Conservation (phyloP, 2,797 vertebrate species). For the Brachyalestes nurse region DNA sequence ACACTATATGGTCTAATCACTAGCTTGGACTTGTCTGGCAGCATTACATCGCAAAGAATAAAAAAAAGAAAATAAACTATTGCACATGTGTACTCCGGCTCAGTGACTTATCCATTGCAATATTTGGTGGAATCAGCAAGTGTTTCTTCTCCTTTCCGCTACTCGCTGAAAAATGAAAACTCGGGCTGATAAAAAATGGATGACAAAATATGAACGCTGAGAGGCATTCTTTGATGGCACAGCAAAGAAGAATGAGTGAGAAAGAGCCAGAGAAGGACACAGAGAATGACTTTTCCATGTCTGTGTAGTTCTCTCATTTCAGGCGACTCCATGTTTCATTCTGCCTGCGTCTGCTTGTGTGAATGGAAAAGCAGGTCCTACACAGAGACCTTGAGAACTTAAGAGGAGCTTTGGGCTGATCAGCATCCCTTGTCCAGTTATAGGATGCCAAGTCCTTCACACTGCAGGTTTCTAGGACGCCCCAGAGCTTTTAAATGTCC, state of each 20-base stretch:
- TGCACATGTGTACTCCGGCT: not conserved
- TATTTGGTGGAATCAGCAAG: not conserved
- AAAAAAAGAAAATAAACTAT: not conserved
- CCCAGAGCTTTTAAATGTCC: no score
- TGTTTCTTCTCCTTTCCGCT: not conserved
- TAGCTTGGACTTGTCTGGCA: not conserved
- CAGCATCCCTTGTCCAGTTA: not conserved
- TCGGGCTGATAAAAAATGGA: constrained; percentile 43
- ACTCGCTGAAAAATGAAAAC: constrained; percentile 25
- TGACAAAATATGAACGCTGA: constrained; percentile 45
- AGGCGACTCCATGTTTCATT: not conserved
- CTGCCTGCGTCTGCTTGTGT: not conserved
- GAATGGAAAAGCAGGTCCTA: constrained; percentile 19
- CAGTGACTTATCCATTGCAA: not conserved
- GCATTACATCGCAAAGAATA: not conserved
- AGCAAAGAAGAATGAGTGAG: not conserved
- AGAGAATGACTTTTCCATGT: not conserved
- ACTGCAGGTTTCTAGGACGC: not conserved
- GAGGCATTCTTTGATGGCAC: constrained; percentile 31
- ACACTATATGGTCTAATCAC: not conserved
- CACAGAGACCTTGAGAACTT: constrained; percentile 7
- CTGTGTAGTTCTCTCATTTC: constrained; percentile 19
- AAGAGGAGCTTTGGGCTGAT: not conserved
- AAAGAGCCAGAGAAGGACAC: not conserved
- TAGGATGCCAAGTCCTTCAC: not conserved